phyloP scores from a whole-genome alignment of 30 jellyfish, hydroid and myxozoan species.

The Aurelia sp. region DNA sequence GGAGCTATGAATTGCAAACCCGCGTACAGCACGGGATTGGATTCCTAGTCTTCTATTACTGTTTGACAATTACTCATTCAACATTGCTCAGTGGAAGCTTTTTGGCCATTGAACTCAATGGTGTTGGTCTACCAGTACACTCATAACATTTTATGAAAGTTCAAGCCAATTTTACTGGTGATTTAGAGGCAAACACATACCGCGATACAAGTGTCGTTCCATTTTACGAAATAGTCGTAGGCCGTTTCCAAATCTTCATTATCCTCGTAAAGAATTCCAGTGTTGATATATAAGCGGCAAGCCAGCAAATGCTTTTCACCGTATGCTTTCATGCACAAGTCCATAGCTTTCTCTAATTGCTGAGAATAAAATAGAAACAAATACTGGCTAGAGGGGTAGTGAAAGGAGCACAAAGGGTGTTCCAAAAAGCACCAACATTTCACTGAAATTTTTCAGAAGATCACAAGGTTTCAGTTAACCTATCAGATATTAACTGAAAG shows the following conservation, averaged over 20 bases:
- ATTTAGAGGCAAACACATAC: conserved; percentile 25
- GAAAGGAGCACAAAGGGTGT: conserved; percentile 1
- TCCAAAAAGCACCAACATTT: not conserved
- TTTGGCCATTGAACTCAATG: too few species aligned
- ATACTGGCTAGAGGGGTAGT: not conserved
- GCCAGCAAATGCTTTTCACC: conserved; percentile 91
- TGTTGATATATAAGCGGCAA: conserved; percentile 86
- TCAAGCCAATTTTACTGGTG: too few species aligned
- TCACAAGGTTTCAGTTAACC: too few species aligned
- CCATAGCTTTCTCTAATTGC: conserved; percentile 78
- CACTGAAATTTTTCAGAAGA: too few species aligned
- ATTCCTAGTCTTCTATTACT: too few species aligned
- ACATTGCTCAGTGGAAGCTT: too few species aligned
- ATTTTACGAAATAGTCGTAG: conserved; percentile 86
- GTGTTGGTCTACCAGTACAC: too few species aligned
- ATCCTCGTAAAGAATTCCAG: conserved; percentile 95
- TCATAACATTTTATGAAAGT: too few species aligned
- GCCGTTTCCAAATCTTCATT: conserved; percentile 79
- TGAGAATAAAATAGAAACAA: not conserved
- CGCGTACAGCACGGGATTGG: too few species aligned
- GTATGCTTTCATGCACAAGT: conserved; percentile 91
- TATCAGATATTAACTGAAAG: too few species aligned
- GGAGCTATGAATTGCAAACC: too few species aligned
- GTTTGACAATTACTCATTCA: too few species aligned
- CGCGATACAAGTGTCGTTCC: conserved; percentile 80